These are phyloP conservation scores for Platysternon megacephalum DNA, from an alignment of 2,113 vertebrate genomes.

Conservation along the genomic window DNA sequence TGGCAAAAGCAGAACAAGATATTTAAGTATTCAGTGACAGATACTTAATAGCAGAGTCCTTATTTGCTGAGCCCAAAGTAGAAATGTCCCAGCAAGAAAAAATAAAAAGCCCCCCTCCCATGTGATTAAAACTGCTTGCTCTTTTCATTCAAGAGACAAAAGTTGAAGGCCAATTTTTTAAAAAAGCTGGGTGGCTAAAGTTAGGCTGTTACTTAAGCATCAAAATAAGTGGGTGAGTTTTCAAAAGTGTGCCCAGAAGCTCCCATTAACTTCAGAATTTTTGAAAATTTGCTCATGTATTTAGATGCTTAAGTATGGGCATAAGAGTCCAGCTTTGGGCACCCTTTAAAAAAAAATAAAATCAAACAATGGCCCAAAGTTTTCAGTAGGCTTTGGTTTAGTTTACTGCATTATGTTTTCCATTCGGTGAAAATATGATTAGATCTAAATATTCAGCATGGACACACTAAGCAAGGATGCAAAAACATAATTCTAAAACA, in stretches of 20 bases:
- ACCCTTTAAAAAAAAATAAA: too few relatives aligned
- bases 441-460: not conserved
- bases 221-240: not conserved
- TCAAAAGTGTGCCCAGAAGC: not conserved
- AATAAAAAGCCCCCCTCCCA: not conserved
- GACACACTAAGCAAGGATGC: not conserved
- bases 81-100: not conserved
- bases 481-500: not conserved
- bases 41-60: not conserved
- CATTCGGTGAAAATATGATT: not conserved
- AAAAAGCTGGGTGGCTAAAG: not conserved
- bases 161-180: not conserved
- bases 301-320: not conserved
- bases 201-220: not conserved
- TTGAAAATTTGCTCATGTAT: not conserved
- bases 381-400: not conserved
- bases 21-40: not conserved
- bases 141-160: not conserved
- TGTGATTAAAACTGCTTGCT: not conserved
- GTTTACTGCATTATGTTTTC: not conserved
- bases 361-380: too few relatives aligned
- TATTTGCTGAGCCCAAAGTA: not conserved
- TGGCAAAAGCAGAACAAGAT: not conserved
- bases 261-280: not conserved
- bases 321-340: not conserved